These are phyloP conservation scores for Stramonita haemastoma DNA, from an alignment of 2,888 invertebrate species.

Conservation along the genomic window DNA sequence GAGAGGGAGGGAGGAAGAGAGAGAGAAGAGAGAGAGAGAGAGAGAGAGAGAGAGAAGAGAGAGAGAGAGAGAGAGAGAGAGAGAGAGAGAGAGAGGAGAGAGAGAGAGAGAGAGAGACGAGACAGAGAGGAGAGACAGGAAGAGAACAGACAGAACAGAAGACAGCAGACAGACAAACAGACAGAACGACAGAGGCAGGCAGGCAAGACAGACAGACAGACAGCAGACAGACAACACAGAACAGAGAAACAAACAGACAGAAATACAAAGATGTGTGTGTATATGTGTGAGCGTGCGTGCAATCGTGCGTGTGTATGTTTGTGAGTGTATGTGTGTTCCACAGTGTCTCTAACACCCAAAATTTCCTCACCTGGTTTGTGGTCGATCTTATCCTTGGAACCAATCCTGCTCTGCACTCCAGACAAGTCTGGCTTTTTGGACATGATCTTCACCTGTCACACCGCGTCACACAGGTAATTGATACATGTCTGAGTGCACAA, in stretches of 20 bases:
- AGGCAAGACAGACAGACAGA: no score
- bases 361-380: conserved; percentile 55
- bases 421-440: conserved; percentile 61
- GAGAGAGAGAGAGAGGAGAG: neutral
- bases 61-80: neutral
- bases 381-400: conserved; percentile 60
- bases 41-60: neutral
- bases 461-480: neutral
- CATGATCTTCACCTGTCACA: conserved; percentile 59
- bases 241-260: no score
- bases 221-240: no score
- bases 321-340: neutral
- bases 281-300: no score
- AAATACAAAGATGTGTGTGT: no score
- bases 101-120: neutral
- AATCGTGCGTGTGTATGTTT: neutral
- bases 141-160: neutral
- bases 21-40: no score
- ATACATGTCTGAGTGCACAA: neutral
- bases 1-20: no score
- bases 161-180: no score
- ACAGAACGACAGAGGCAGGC: no score
- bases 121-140: neutral
- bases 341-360: no score
- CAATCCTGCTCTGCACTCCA: conserved; percentile 61